Conservation (phyloP, 2,888 invertebrate species). For the Scaptomyza cyrtandrae region DNA sequence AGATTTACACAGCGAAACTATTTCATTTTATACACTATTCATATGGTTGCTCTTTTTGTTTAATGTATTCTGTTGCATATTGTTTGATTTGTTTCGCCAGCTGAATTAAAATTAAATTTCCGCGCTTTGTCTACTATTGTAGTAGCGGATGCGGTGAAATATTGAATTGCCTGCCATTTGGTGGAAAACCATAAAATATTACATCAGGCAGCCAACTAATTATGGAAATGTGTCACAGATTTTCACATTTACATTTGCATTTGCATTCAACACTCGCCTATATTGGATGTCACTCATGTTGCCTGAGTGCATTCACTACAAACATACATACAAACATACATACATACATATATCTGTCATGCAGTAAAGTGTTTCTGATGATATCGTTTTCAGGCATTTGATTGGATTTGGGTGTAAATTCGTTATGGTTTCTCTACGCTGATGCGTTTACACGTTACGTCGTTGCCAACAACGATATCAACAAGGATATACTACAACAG, state of each 20-base stretch:
- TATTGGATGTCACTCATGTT: conserved; percentile 10
- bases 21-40: conserved; percentile 4
- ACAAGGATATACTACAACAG: conserved; percentile 42
- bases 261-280: conserved; percentile 22
- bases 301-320: conserved; percentile 10
- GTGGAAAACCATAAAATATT: conserved; percentile 29
- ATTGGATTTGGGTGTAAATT: conserved; percentile 72
- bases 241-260: conserved; percentile 35
- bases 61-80: too few relatives aligned
- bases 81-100: conserved; percentile 20
- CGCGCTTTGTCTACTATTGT: conserved; percentile 13
- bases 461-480: conserved; percentile 48
- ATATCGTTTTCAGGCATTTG: conserved; percentile 66
- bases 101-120: conserved; percentile 63
- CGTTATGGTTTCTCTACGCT: conserved; percentile 59
- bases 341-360: conserved; percentile 18
- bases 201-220: conserved; percentile 58
- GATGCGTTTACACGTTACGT: conserved; percentile 60
- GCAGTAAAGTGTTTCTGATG: conserved; percentile 39
- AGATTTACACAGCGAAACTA: conserved; percentile 26
- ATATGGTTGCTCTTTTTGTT: not conserved
- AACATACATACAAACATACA: not conserved
- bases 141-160: conserved; percentile 35
- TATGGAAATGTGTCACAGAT: conserved; percentile 60
- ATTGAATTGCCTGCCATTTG: conserved; percentile 43